phyloP scores from a whole-genome alignment of 2,797 vertebrate species.

The Rachycentron canadum region DNA sequence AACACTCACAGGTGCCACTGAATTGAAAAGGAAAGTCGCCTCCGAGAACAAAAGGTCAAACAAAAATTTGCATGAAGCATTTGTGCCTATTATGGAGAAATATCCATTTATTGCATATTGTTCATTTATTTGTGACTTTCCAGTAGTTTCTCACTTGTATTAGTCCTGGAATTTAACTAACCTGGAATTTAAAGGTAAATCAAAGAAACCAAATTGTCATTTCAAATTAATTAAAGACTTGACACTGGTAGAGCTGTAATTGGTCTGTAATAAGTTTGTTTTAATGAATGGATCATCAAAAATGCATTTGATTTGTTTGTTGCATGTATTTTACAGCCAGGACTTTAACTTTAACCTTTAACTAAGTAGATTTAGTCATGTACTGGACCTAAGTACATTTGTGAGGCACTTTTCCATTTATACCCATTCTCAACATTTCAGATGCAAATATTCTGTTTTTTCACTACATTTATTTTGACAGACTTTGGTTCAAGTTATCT shows the following conservation, averaged over 20 bases:
- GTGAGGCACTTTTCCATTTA: neutral
- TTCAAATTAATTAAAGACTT: neutral
- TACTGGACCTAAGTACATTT: too few species aligned
- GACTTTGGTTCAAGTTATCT: neutral
- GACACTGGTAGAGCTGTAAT: neutral
- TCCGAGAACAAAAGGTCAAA: conserved; percentile 29
- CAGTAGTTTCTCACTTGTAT: neutral
- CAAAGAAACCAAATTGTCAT: neutral
- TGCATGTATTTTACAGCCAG: neutral
- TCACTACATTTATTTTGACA: neutral
- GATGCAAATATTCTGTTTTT: neutral
- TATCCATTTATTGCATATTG: neutral
- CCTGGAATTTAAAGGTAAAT: conserved; percentile 1
- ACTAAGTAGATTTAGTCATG: too few species aligned
- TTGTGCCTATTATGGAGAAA: neutral
- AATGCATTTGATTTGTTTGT: neutral
- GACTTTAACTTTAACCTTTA: too few species aligned
- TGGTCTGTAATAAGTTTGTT: too few species aligned
- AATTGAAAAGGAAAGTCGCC: neutral
- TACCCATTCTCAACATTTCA: neutral
- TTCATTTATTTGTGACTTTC: neutral
- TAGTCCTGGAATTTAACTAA: too few species aligned
- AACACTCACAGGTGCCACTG: neutral
- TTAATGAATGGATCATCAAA: neutral
- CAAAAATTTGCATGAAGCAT: neutral